Base-by-base conservation (phyloP, 2,797 vertebrate genomes). In the Hippopotamyrus pictus region DNA sequence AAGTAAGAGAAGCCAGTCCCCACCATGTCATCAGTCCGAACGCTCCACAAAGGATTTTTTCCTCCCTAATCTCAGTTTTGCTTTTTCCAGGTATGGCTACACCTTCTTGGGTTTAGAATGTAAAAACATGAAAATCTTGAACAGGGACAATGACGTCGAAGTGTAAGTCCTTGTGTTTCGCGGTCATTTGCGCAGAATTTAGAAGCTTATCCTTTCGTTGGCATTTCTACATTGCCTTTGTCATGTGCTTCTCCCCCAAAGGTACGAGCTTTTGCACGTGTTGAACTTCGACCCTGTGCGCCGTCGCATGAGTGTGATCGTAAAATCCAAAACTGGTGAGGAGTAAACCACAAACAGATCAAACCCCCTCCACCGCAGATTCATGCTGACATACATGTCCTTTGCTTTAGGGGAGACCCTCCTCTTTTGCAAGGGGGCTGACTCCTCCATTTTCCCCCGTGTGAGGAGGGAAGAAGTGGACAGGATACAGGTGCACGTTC, bases 361-460 rank as follows among this genome's bases (percentile, higher is more conserved):
- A 1, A n/a, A n/a, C n/a, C 73, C 73, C 2, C 37, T 17, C 37
- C 73, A 3, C 33, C 14, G 0, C 73, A 4, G 5, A 79, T 79
- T 41, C 33, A 79, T 79, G 33, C 17, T 79, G 17, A 41, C 37
- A 44, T 14, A 48, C 2, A 41, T 89, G 33, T 84, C 19, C 22
- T 65, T 65, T 17, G n/a, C 7, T n/a, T 62, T 91, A 99, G 98
- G 97, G 91, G 96, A 96, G 85, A 96, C 96, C 5, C 91, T 97
- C 92, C 97, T 99, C 83, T 99, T 99, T 94, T 99, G 98, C 92
- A 99, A 99, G 93, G 98, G 98, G 91, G 98, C 98, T 1, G 98
- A 99, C 94, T 98, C 98, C 1, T 97, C 98, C 3, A 94, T 99
- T 93, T 99, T 99, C 84, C 97, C 97, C 51, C 96, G 97, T 51